phyloP scores from a whole-genome alignment of 53 echinoderm and acorn worm genomes.

The Actinopyga echinites region DNA sequence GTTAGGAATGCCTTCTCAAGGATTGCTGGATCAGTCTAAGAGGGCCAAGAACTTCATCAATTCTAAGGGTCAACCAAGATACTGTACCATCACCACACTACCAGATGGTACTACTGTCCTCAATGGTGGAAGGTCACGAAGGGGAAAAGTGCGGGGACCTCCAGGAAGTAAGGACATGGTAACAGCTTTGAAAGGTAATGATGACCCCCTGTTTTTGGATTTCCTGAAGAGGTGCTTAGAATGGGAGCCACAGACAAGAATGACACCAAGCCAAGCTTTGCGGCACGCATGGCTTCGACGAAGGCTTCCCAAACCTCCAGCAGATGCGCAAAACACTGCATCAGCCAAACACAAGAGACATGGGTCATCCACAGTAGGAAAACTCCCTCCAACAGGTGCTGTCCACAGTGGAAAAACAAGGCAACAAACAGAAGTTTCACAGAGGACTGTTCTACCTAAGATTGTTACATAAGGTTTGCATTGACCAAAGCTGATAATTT shows the following conservation, averaged over 20 bases:
- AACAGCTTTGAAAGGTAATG: slow-evolving; percentile 95
- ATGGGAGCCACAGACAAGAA: slow-evolving; percentile 92
- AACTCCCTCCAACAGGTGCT: slow-evolving; percentile 91
- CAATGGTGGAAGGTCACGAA: slow-evolving; percentile 92
- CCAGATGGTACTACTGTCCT: slow-evolving; percentile 95
- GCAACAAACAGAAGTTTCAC: slow-evolving; percentile 63
- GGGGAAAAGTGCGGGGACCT: slow-evolving; percentile 94
- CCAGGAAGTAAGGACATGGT: slow-evolving; percentile 97
- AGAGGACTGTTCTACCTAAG: slow-evolving; percentile 95
- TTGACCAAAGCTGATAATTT: slow-evolving; percentile 24
- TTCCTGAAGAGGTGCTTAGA: slow-evolving; percentile 92
- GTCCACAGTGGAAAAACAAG: slow-evolving; percentile 75
- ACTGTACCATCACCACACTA: slow-evolving; percentile 95
- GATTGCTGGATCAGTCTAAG: slow-evolving; percentile 90
- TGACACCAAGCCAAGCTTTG: slow-evolving; percentile 96
- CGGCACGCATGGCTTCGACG: slow-evolving; percentile 97
- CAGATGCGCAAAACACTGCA: slow-evolving; percentile 51
- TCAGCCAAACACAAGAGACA: slow-evolving; percentile 96
- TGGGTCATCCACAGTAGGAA: slow-evolving; percentile 79
- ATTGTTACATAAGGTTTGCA: slow-evolving; percentile 78
- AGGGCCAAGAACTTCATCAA: slow-evolving; percentile 99
- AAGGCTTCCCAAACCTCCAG: slow-evolving; percentile 92
- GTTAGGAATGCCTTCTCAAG: slow-evolving; percentile 93
- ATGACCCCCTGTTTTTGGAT: slow-evolving; percentile 94
- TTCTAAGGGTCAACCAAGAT: slow-evolving; percentile 97